Conservation (phyloP, 2,113 vertebrate genomes). For the Brachirus orientalis region DNA sequence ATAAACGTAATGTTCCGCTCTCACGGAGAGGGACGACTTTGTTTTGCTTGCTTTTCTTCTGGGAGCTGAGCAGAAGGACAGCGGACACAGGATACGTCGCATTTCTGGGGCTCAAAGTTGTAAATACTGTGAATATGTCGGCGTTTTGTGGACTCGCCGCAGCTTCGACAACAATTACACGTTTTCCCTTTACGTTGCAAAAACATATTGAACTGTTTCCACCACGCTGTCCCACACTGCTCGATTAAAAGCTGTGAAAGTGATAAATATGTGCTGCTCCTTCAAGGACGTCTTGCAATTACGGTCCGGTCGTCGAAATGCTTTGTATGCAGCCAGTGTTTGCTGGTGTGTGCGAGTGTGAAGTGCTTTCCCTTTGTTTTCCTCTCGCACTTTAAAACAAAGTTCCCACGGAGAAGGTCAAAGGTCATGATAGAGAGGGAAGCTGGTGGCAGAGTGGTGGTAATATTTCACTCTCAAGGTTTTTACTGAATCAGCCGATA, state of each 20-base stretch:
- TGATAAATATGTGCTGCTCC: conserved; percentile 52
- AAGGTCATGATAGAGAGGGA: too few species aligned
- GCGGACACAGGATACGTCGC: too few species aligned
- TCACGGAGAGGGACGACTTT: background rate
- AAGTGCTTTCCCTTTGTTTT: conserved; percentile 11
- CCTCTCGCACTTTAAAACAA: conserved; percentile 21
- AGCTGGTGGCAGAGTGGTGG: too few species aligned
- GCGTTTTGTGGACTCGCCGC: too few species aligned
- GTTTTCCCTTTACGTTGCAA: background rate
- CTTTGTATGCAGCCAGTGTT: conserved; percentile 26
- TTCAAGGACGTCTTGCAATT: conserved; percentile 51
- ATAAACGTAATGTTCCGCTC: background rate
- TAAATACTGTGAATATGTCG: background rate
- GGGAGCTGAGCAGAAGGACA: background rate
- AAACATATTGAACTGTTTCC: conserved; percentile 18
- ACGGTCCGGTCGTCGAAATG: conserved; percentile 13
- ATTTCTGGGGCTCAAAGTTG: background rate
- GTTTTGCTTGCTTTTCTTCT: background rate
- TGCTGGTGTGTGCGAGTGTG: background rate
- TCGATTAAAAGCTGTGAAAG: conserved; percentile 41
- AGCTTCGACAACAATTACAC: background rate
- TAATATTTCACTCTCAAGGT: too few species aligned
- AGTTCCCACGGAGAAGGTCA: conserved; percentile 16
- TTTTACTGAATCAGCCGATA: too few species aligned
- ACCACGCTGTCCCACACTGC: background rate